A percentile compares a stretch with the other conserved stretches of the same genome.
Evolutionary conservation across 1,140 invertebrate species (phyloP).

Genomic region (Cyclargus thomasi): DNA sequence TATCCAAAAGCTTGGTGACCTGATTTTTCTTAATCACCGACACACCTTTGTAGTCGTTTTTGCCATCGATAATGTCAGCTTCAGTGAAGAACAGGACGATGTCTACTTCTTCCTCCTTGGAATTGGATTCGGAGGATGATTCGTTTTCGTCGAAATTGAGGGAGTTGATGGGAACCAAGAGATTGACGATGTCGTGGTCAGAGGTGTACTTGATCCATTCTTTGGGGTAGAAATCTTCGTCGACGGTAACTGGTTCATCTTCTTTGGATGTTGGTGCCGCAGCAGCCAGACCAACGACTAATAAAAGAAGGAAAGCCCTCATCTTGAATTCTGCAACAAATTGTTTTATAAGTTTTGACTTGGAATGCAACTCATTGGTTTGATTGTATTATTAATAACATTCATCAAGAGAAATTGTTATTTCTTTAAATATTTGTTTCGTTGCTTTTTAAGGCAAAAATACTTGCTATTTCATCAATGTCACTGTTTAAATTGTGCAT

Average conservation of each 20-base stretch:
- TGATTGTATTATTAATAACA: too few relatives aligned
- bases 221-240: conserved; percentile 34
- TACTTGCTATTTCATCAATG: too few relatives aligned
- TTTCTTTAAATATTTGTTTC: too few relatives aligned
- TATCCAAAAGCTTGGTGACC: conserved; percentile 40
- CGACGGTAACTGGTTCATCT: conserved; percentile 33
- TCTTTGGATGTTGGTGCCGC: conserved; percentile 30
- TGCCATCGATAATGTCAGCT: conserved; percentile 36
- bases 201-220: conserved; percentile 36
- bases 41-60: conserved; percentile 38
- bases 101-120: conserved; percentile 15
- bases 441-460: too few relatives aligned
- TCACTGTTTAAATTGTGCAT: too few relatives aligned
- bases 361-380: too few relatives aligned
- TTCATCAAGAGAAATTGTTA: too few relatives aligned
- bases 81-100: conserved; percentile 40
- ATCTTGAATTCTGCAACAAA: conserved; percentile 16
- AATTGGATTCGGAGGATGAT: conserved; percentile 14
- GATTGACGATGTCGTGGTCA: conserved; percentile 48
- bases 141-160: conserved; percentile 45
- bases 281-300: conserved; percentile 23
- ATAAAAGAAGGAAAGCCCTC: conserved; percentile 13
- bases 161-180: conserved; percentile 46
- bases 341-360: too few relatives aligned
- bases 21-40: conserved; percentile 31